Evolutionary conservation across 2,888 invertebrate genomes (phyloP).

Genomic region (Axea sp.): DNA sequence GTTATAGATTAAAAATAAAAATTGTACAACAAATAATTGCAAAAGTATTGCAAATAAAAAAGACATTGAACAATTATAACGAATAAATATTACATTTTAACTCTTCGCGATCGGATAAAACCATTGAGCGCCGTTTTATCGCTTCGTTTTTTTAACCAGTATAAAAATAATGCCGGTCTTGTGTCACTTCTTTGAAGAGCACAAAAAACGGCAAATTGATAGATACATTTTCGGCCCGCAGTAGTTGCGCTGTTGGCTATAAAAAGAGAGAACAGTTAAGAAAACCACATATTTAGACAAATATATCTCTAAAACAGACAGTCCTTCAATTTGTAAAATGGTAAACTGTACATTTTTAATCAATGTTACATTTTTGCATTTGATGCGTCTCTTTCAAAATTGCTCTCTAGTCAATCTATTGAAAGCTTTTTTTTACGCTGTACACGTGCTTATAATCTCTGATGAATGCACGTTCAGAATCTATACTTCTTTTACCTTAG

Average conservation of each 20-base stretch:
- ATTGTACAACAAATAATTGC: too few species aligned
- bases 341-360: slow-evolving; percentile 45
- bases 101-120: not conserved
- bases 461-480: slow-evolving; percentile 39
- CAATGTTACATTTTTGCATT: slow-evolving; percentile 43
- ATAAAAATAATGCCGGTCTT: not conserved
- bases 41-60: too few species aligned
- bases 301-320: slow-evolving; percentile 37
- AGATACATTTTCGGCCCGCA: slow-evolving; percentile 30
- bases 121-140: slow-evolving; percentile 5
- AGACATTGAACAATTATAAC: too few species aligned
- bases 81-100: not conserved
- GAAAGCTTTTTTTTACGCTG: slow-evolving; percentile 34
- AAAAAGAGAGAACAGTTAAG: slow-evolving; percentile 36
- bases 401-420: slow-evolving; percentile 37
- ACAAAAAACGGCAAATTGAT: slow-evolving; percentile 8
- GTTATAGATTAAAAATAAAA: too few species aligned
- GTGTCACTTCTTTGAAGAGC: not conserved
- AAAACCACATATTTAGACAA: slow-evolving; percentile 31
- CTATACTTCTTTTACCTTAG: slow-evolving; percentile 12
- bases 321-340: slow-evolving; percentile 32
- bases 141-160: not conserved
- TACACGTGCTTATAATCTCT: slow-evolving; percentile 34
- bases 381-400: slow-evolving; percentile 27
- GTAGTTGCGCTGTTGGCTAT: slow-evolving; percentile 12